Percentiles rank a stretch among this genome's conserved stretches.
These are phyloP conservation scores for Tryphoninae sp. DNA, from an alignment of 2,888 invertebrate genomes.

Conservation along the genomic window DNA sequence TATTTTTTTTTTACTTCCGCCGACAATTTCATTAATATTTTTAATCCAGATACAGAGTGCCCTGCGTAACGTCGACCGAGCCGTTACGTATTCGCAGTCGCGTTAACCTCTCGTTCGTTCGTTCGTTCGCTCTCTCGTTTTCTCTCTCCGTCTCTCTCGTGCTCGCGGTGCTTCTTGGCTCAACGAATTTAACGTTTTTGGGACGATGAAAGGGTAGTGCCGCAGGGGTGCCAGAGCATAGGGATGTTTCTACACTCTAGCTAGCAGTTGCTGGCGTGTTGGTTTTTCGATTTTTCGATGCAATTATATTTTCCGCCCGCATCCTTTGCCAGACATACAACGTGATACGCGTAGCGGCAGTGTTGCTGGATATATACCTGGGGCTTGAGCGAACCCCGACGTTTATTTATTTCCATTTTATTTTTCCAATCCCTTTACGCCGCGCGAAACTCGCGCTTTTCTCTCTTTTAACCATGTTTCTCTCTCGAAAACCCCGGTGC, in stretches of 20 bases:
- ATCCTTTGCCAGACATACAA: constrained; percentile 12
- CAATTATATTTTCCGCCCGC: constrained; percentile 47
- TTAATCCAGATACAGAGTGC: constrained; percentile 11
- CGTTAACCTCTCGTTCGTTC: constrained; percentile 1
- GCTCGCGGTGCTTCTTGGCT: constrained; percentile 18
- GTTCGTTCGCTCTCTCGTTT: background rate
- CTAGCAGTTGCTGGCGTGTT: background rate
- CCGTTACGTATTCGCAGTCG: constrained; percentile 19
- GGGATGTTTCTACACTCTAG: constrained; percentile 2
- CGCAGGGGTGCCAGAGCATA: background rate
- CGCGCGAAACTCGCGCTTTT: background rate
- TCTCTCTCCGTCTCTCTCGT: background rate
- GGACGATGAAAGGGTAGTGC: constrained; percentile 6
- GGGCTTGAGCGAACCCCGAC: constrained; percentile 2
- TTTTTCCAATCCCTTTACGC: constrained; percentile 31
- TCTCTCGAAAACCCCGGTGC: constrained; percentile 5
- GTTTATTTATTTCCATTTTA: constrained; percentile 51
- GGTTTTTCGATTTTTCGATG: constrained; percentile 37
- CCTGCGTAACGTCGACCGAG: constrained; percentile 16
- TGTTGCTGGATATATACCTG: constrained; percentile 19
- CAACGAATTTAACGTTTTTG: constrained; percentile 44
- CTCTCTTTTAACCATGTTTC: background rate
- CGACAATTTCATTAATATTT: constrained; percentile 38
- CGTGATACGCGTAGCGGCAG: background rate
- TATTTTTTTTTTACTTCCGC: background rate